These are phyloP conservation scores for Palaemon carinicauda DNA, from an alignment of 1,140 invertebrate genomes.

Conservation along the genomic window DNA sequence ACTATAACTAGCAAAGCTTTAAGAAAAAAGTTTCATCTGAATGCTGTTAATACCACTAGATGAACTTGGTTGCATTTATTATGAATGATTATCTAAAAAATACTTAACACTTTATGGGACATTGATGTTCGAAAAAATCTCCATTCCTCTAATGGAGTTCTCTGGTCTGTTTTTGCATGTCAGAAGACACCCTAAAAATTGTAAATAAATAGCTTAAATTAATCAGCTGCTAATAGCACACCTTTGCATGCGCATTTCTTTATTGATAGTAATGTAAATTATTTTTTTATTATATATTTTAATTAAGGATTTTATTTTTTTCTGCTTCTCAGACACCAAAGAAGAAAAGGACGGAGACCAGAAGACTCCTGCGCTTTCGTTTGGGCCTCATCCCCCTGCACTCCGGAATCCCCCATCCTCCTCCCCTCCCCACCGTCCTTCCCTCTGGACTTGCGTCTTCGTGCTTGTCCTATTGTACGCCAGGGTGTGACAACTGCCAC, in stretches of 20 bases:
- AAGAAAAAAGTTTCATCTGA: no score
- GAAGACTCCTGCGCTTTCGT: not conserved
- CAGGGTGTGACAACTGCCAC: not conserved
- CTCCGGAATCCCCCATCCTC: not conserved
- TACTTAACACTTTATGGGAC: no score
- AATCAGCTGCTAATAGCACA: no score
- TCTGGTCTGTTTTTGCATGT: no score
- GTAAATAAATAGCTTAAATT: no score
- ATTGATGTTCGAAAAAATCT: no score
- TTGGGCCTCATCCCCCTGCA: not conserved
- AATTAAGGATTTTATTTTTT: not conserved
- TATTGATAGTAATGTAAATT: not conserved
- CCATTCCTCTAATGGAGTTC: no score
- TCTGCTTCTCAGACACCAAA: not conserved
- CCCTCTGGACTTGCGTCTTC: not conserved
- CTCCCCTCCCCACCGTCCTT: not conserved
- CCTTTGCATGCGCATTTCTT: not conserved
- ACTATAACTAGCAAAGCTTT: no score
- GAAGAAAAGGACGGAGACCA: not conserved
- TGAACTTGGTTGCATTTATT: no score
- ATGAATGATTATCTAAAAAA: no score
- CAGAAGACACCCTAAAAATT: no score
- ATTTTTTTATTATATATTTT: not conserved
- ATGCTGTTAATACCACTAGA: no score
- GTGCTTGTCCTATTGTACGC: not conserved